phyloP scores from a whole-genome alignment of 2,888 invertebrate genomes.

The Isoperla grammatica region DNA sequence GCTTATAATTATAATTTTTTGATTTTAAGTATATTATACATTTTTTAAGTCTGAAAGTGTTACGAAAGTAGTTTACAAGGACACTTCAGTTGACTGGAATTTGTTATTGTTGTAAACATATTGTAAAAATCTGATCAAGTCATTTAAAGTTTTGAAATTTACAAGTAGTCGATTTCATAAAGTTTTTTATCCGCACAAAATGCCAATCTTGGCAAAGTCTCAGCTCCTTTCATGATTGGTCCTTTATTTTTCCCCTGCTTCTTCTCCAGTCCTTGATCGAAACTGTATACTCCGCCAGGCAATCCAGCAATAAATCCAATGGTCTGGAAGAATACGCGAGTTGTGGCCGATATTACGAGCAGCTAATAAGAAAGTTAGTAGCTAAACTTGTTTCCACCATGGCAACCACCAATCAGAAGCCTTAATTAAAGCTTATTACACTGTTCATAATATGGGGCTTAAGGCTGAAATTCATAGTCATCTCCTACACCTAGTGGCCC shows the following conservation, averaged over 20 bases:
- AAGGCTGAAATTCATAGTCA: too few relatives aligned
- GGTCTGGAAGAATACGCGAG: constrained; percentile 51
- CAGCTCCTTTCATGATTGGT: constrained; percentile 40
- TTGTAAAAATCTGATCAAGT: constrained; percentile 13
- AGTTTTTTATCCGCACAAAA: constrained; percentile 53
- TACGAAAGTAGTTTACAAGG: too few relatives aligned
- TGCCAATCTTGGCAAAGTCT: constrained; percentile 48
- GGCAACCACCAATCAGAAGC: too few relatives aligned
- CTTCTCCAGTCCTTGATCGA: constrained; percentile 50
- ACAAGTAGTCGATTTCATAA: constrained; percentile 47
- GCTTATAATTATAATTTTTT: constrained; percentile 44
- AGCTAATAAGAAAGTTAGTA: not conserved
- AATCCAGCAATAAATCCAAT: constrained; percentile 51
- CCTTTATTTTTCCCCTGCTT: constrained; percentile 40
- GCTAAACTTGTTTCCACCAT: too few relatives aligned
- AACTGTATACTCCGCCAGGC: constrained; percentile 51
- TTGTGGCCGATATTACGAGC: too few relatives aligned
- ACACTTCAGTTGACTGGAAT: constrained; percentile 37
- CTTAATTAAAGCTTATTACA: too few relatives aligned
- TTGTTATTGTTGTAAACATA: constrained; percentile 27
- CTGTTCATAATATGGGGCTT: too few relatives aligned
- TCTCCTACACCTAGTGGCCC: too few relatives aligned
- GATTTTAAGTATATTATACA: too few relatives aligned
- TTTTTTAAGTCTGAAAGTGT: too few relatives aligned
- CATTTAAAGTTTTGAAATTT: constrained; percentile 6